Percentiles rank a stretch among this genome's conserved stretches.
phyloP scores from a whole-genome alignment of 2,888 invertebrate genomes.

The Carterocephalus palaemon region DNA sequence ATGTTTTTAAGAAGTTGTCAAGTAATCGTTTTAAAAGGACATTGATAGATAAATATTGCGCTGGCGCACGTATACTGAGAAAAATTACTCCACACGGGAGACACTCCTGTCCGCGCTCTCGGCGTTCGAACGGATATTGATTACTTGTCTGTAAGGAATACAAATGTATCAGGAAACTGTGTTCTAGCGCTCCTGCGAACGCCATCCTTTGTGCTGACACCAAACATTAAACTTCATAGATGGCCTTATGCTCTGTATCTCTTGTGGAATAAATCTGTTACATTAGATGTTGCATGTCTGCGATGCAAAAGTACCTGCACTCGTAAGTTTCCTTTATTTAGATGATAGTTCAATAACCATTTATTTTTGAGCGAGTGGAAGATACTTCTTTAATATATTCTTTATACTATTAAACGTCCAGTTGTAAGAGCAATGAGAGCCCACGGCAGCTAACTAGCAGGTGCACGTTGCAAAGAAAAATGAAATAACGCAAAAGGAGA shows the following conservation, averaged over 20 bases:
- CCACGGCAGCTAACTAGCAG: constrained; percentile 72
- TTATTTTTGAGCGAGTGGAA: constrained; percentile 27
- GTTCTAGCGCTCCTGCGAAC: constrained; percentile 49
- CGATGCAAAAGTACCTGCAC: too few relatives aligned
- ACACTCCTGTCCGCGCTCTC: constrained; percentile 57
- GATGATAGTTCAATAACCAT: too few relatives aligned
- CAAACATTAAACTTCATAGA: constrained; percentile 68
- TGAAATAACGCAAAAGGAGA: constrained; percentile 75
- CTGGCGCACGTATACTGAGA: constrained; percentile 43
- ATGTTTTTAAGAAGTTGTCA: neutral
- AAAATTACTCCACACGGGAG: constrained; percentile 52
- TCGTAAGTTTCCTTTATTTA: too few relatives aligned
- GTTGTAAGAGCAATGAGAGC: constrained; percentile 55
- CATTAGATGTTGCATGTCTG: constrained; percentile 16
- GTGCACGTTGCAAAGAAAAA: constrained; percentile 75
- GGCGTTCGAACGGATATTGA: constrained; percentile 68
- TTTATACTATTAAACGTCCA: constrained; percentile 43
- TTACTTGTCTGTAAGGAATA: constrained; percentile 75
- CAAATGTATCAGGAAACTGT: constrained; percentile 72
- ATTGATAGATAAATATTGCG: constrained; percentile 32
- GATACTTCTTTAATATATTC: constrained; percentile 35
- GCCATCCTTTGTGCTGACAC: constrained; percentile 65
- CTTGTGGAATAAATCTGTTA: constrained; percentile 24
- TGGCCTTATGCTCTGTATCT: constrained; percentile 40
- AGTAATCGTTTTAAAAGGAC: neutral